These are phyloP conservation scores for Amphiprion percula DNA, from an alignment of 2,113 vertebrate species.

Conservation along the genomic window DNA sequence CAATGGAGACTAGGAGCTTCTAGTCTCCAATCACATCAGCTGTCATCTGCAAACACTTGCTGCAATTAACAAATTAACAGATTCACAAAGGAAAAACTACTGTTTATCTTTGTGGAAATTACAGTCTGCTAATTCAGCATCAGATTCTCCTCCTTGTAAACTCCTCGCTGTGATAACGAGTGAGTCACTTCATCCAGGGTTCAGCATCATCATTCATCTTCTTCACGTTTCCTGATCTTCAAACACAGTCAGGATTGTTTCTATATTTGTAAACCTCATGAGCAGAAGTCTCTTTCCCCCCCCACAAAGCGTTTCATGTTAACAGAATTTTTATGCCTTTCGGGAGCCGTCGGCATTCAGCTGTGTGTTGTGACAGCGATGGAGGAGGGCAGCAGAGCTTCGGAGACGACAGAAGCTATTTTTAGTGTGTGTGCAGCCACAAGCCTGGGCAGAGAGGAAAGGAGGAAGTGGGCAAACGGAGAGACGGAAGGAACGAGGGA, in stretches of 20 bases:
- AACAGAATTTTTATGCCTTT: slow-evolving; percentile 34
- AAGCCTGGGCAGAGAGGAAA: slow-evolving; percentile 43
- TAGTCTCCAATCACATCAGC: too few relatives aligned
- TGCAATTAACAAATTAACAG: slow-evolving; percentile 58
- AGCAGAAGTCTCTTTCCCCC: neutral
- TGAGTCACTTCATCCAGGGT: slow-evolving; percentile 28
- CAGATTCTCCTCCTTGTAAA: slow-evolving; percentile 32
- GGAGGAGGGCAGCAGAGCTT: slow-evolving; percentile 52
- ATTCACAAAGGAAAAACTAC: slow-evolving; percentile 15
- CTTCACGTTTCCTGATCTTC: neutral
- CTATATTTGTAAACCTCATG: slow-evolving; percentile 18
- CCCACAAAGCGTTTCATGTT: slow-evolving; percentile 22
- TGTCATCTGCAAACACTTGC: slow-evolving; percentile 34
- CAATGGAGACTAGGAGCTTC: too few relatives aligned
- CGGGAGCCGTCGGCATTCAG: neutral
- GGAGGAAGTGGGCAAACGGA: slow-evolving; percentile 8
- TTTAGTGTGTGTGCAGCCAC: slow-evolving; percentile 65
- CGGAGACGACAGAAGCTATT: slow-evolving; percentile 75
- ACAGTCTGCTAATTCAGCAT: slow-evolving; percentile 48
- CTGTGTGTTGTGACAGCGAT: slow-evolving; percentile 55
- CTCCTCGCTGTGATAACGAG: slow-evolving; percentile 30
- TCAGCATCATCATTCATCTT: slow-evolving; percentile 5
- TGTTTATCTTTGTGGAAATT: slow-evolving; percentile 56
- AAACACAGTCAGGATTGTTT: neutral
- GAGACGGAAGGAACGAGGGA: neutral